phyloP scores from a whole-genome alignment of 2,113 vertebrate species.

The Sinocyclocheilus rhinocerous region DNA sequence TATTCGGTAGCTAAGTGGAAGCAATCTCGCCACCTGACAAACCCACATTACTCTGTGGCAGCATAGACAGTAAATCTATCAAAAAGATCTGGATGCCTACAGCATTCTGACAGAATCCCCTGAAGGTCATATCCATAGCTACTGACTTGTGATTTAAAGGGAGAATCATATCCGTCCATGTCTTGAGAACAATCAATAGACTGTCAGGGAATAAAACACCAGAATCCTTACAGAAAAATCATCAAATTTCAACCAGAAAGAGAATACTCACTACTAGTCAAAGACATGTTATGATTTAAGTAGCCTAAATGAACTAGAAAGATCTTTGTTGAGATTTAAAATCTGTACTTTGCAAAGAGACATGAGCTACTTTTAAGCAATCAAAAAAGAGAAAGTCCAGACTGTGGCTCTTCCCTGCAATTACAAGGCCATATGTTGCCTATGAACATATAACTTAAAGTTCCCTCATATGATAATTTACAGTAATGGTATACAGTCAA shows the following conservation, averaged over 20 bases:
- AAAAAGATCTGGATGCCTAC: background rate
- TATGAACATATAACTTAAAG: background rate
- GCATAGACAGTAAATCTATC: background rate
- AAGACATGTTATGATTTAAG: background rate
- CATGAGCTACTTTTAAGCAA: background rate
- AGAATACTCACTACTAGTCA: background rate
- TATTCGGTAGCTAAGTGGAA: background rate
- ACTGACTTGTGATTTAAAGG: constrained; percentile 30
- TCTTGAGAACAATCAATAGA: constrained; percentile 32
- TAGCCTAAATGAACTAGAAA: background rate
- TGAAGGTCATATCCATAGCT: constrained; percentile 30
- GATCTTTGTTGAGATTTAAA: background rate
- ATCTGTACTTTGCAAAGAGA: background rate
- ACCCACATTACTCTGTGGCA: background rate
- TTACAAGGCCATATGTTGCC: constrained; percentile 11
- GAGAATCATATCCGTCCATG: constrained; percentile 14
- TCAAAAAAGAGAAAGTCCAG: constrained; percentile 2
- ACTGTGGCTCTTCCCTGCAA: constrained; percentile 1
- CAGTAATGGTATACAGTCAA: background rate
- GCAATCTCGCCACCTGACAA: background rate
- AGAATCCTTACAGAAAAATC: background rate
- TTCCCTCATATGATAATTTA: background rate
- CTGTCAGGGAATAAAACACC: background rate
- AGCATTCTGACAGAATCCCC: background rate
- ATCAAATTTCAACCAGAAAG: background rate